phyloP scores from a whole-genome alignment of 2,888 invertebrate species.

The Campoplex nolae region DNA sequence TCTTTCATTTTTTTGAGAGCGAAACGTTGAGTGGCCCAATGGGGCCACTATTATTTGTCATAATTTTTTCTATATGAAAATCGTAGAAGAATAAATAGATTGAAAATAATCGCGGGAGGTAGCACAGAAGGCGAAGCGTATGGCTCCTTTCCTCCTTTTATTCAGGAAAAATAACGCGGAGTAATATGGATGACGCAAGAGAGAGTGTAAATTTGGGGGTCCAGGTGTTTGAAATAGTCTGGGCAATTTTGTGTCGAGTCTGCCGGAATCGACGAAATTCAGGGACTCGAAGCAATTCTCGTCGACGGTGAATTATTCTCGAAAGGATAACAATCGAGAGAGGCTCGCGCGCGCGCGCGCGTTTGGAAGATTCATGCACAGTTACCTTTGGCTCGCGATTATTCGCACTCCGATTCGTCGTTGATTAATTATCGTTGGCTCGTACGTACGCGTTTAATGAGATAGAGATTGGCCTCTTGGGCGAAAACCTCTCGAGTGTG shows the following conservation, averaged over 20 bases:
- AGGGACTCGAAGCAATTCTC: neutral
- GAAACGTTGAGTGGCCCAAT: too few relatives aligned
- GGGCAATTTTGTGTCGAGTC: conserved; percentile 2
- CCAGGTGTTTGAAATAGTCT: conserved; percentile 33
- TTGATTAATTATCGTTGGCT: conserved; percentile 57
- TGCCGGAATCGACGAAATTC: neutral
- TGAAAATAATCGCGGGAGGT: neutral
- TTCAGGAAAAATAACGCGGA: neutral
- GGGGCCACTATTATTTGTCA: too few relatives aligned
- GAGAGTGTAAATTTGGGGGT: conserved; percentile 25
- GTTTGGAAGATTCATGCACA: neutral
- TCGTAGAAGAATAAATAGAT: neutral
- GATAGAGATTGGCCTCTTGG: conserved; percentile 42
- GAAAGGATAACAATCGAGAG: conserved; percentile 12
- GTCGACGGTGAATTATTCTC: conserved; percentile 24
- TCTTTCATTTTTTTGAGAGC: neutral
- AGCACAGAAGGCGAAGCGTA: neutral
- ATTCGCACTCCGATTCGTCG: conserved; percentile 36
- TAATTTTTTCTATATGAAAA: too few relatives aligned
- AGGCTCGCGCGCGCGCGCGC: neutral
- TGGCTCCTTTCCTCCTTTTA: neutral
- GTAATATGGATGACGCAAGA: neutral
- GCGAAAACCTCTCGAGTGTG: neutral
- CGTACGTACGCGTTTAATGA: conserved; percentile 22
- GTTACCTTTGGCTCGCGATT: neutral